A percentile compares a stretch with the other conserved stretches of the same genome.
phyloP scores from a whole-genome alignment of 2,888 invertebrate species.

The Eristalis pertinax region DNA sequence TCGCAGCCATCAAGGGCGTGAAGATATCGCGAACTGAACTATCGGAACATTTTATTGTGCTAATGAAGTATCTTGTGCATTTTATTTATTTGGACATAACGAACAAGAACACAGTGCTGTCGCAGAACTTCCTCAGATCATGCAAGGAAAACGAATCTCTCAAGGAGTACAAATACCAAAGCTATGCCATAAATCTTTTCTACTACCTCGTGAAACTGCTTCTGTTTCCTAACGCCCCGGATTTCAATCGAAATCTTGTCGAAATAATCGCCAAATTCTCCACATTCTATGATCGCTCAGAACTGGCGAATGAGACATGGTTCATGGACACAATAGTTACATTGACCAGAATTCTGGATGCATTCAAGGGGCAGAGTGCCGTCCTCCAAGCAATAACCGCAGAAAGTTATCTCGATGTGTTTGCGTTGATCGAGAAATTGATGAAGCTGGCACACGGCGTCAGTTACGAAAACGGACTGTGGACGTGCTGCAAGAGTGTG shows the following conservation, averaged over 20 bases:
- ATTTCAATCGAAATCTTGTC: constrained; percentile 73
- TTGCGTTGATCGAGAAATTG: constrained; percentile 74
- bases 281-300: constrained; percentile 74
- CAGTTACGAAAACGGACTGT: constrained; percentile 73
- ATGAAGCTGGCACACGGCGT: constrained; percentile 74
- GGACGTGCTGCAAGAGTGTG: constrained; percentile 76
- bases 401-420: constrained; percentile 73
- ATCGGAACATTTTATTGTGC: background rate
- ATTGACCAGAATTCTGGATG: constrained; percentile 38
- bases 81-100: constrained; percentile 40
- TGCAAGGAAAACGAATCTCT: constrained; percentile 74
- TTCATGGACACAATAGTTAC: constrained; percentile 73
- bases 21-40: constrained; percentile 1
- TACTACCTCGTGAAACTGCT: constrained; percentile 77
- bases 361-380: constrained; percentile 32
- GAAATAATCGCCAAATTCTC: constrained; percentile 75
- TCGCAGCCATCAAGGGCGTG: constrained; percentile 8
- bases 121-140: constrained; percentile 73
- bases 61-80: constrained; percentile 32
- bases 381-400: constrained; percentile 55
- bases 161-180: constrained; percentile 71
- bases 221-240: constrained; percentile 56
- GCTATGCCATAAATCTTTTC: constrained; percentile 74
- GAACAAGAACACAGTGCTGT: constrained; percentile 43
- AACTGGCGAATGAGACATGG: constrained; percentile 75